Base-by-base conservation (phyloP, 2,113 vertebrate species). In the Vicugna pacos region DNA sequence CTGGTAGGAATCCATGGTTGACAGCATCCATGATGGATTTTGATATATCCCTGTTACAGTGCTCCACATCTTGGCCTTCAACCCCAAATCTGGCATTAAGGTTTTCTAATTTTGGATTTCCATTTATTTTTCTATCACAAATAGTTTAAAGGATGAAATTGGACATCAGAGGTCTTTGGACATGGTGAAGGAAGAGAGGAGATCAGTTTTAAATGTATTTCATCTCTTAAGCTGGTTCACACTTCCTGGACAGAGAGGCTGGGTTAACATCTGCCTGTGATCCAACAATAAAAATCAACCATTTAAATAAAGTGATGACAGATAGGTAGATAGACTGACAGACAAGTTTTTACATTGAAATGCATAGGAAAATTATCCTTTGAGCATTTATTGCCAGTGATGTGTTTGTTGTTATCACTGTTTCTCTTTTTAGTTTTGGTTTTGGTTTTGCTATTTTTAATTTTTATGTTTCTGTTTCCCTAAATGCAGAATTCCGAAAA, bases 211-310 rank as follows among this genome's bases (percentile, higher is more conserved):
- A 89, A 56, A 52, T 60, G 32, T n/a, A 89, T 75, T 75, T 89
- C 11, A 46, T 83, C 14, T 86, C 69, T 82, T 65, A 73, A 85
- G 19, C 16, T 91, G 12, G 50, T 79, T 91, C 35, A 79, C 2
- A 79, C 3, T 79, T 92, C 50, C 11, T 77, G 56, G 56, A 58
- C 26, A 72, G 15, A 11, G 75, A 77, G 35, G 30, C 26, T 69
- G 35, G 84, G 14, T 91, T 92, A 77, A 3, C 3, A 58, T 62
- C 6, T 35, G 20, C 5, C 52, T 65, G 14, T 90, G 48, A 87
- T 46, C 17, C 42, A 95, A 90, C 13, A 84, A 76, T 89, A 82
- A 89, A 93, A 42, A 81, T 70, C 50, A 79, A 22, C 42, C 10
- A 38, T 62, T 69, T 26, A 58, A 62, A 48, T 72, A 58, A 30